A percentile compares a stretch with the other conserved stretches of the same genome.
Evolutionary conservation across 2,113 vertebrate genomes (phyloP).

Genomic region (Nycticebus coucang): DNA sequence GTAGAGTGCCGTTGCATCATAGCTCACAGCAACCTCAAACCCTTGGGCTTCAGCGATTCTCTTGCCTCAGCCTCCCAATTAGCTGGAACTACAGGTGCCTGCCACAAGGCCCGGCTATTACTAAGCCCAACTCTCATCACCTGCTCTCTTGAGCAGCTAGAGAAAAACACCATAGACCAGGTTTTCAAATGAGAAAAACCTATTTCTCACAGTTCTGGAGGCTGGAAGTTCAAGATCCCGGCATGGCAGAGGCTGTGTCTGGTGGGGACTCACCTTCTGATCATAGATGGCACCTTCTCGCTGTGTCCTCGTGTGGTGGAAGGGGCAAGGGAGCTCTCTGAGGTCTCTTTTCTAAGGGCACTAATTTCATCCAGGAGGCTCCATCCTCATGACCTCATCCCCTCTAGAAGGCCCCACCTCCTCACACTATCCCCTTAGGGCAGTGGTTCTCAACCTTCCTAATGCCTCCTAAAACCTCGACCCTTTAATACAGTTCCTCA

Average conservation of each 20-base stretch:
- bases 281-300: neutral
- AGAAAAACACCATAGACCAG: neutral
- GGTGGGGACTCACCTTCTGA: neutral
- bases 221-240: neutral
- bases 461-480: too few relatives aligned
- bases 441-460: too few relatives aligned
- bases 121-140: neutral
- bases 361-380: neutral
- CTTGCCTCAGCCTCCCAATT: too few relatives aligned
- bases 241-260: neutral
- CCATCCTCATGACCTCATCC: neutral
- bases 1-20: too few relatives aligned
- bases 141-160: neutral
- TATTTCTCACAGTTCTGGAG: neutral
- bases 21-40: too few relatives aligned
- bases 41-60: too few relatives aligned
- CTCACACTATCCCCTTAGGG: neutral
- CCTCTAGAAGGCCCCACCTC: neutral
- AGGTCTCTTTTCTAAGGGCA: neutral
- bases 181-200: neutral
- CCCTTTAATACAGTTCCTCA: too few relatives aligned
- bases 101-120: too few relatives aligned
- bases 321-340: neutral
- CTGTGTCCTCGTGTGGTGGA: neutral
- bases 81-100: too few relatives aligned